Conservation (phyloP, 1,140 invertebrate genomes). For the Calephelis virginiensis region DNA sequence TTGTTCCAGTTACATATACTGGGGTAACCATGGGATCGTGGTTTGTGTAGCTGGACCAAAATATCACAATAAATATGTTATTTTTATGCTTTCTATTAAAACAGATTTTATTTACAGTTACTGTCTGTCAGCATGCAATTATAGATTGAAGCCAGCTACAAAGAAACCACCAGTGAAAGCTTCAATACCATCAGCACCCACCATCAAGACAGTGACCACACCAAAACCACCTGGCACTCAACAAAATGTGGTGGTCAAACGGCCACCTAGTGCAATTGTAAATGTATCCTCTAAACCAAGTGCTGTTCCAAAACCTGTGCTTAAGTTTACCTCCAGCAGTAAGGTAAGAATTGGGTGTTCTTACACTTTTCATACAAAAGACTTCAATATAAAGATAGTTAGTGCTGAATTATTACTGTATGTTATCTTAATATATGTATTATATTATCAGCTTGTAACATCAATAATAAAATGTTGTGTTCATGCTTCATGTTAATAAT, state of each 20-base stretch:
- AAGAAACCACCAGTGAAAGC: constrained; percentile 74
- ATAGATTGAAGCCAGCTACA: constrained; percentile 71
- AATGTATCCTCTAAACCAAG: constrained; percentile 84
- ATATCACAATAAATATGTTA: background rate
- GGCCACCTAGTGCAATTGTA: constrained; percentile 78
- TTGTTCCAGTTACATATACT: too few species aligned
- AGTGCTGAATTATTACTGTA: too few species aligned
- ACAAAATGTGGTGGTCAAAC: constrained; percentile 77
- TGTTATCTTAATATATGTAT: too few species aligned
- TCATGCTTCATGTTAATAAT: too few species aligned
- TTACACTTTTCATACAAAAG: too few species aligned
- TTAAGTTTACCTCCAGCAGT: constrained; percentile 82
- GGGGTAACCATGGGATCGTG: too few species aligned
- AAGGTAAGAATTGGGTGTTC: constrained; percentile 53
- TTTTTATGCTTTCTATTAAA: constrained; percentile 22
- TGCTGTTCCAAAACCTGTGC: constrained; percentile 85
- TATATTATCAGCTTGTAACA: too few species aligned
- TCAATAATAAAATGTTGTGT: too few species aligned
- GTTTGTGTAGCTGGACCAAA: too few species aligned
- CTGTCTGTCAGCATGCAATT: constrained; percentile 71
- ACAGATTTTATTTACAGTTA: constrained; percentile 45
- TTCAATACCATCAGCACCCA: constrained; percentile 61
- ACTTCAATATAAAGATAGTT: too few species aligned
- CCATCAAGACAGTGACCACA: constrained; percentile 67
- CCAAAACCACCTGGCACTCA: constrained; percentile 45